These are phyloP conservation scores for Iselma pallidipennis DNA, from an alignment of 2,888 invertebrate species.

Conservation along the genomic window DNA sequence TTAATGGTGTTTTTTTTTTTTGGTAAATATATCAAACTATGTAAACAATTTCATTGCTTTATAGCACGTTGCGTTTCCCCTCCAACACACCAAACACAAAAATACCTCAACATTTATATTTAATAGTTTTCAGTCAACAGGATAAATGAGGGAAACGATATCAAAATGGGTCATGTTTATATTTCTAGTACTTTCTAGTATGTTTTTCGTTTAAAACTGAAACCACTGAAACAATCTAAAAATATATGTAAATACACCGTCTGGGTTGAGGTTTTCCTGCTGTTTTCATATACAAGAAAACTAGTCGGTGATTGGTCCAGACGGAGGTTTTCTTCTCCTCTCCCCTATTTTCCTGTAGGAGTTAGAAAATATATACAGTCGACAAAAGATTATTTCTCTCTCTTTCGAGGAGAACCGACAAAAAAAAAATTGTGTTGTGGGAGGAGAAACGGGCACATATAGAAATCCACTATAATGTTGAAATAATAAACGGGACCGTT, in stretches of 20 bases:
- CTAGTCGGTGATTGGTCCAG: constrained; percentile 21
- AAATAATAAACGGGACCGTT: constrained; percentile 33
- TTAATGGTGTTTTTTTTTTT: too few relatives aligned
- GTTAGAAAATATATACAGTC: constrained; percentile 35
- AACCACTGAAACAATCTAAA: constrained; percentile 35
- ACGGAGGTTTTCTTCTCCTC: background rate
- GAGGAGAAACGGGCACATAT: constrained; percentile 33
- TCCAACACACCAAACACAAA: background rate
- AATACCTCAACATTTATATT: too few relatives aligned
- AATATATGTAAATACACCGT: constrained; percentile 28
- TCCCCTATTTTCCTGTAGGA: constrained; percentile 7
- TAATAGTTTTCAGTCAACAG: too few relatives aligned
- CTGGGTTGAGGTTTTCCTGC: constrained; percentile 37
- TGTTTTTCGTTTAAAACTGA: background rate
- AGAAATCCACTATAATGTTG: constrained; percentile 53
- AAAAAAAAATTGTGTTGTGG: background rate
- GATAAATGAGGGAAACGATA: background rate
- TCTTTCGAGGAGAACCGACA: constrained; percentile 34
- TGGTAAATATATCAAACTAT: background rate
- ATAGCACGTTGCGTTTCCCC: background rate
- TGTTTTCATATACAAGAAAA: constrained; percentile 32
- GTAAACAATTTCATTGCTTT: background rate
- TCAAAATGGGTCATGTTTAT: background rate
- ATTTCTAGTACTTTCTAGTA: background rate
- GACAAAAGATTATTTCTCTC: constrained; percentile 43